Percentiles rank a stretch among this genome's conserved stretches.
These are phyloP conservation scores for zebrafish (Danio rerio) DNA, from an alignment of 2,113 vertebrate species.

Conservation along the genomic window DNA sequence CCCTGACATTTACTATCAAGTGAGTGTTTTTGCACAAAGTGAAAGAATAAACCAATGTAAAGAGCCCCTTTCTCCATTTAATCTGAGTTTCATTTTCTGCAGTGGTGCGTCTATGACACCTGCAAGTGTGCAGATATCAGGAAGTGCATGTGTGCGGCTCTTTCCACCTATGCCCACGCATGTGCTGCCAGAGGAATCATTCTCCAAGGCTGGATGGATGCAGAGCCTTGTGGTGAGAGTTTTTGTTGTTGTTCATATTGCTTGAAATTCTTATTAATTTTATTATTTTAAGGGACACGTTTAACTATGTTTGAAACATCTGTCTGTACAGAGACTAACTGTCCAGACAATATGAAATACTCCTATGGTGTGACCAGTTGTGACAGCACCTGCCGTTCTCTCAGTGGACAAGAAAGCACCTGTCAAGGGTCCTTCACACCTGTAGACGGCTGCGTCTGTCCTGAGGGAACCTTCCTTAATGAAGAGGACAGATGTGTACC, in stretches of 20 bases:
- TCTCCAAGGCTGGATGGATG: constrained; percentile 78
- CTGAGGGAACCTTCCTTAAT: constrained; percentile 80
- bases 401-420: constrained; percentile 79
- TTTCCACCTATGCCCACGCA: constrained; percentile 84
- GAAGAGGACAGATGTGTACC: constrained; percentile 79
- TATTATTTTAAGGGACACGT: neutral
- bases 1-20: constrained; percentile 80
- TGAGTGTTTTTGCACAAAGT: constrained; percentile 63
- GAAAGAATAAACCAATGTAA: neutral
- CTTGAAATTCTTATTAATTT: neutral
- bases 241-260: neutral
- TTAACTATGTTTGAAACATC: neutral
- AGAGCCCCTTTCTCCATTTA: neutral
- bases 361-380: constrained; percentile 78
- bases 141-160: constrained; percentile 84
- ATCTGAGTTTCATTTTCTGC: constrained; percentile 31
- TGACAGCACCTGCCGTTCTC: constrained; percentile 81
- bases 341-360: constrained; percentile 80
- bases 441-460: constrained; percentile 88
- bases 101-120: constrained; percentile 89
- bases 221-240: constrained; percentile 72
- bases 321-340: constrained; percentile 53
- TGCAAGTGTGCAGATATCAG: constrained; percentile 87
- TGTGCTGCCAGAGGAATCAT: constrained; percentile 79
- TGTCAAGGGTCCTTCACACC: constrained; percentile 78